Evolutionary conservation across 1,140 invertebrate genomes (phyloP), one percentile per base, ranked within the genome.

Genomic region (Atopsyche davidsoni): DNA sequence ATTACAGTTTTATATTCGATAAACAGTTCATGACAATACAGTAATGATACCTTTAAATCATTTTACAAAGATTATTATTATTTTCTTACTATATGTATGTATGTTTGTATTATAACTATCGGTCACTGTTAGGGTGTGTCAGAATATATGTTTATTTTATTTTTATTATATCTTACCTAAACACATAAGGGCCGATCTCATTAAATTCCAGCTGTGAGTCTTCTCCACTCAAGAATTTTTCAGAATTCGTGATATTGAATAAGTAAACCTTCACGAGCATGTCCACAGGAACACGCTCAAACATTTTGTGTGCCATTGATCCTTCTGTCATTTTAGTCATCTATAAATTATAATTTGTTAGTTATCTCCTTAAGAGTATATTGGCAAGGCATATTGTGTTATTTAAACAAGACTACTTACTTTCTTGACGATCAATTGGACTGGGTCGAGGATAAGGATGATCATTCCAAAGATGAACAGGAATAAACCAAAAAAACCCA

Each of bases 171-270:
- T n/a, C 76, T 78, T 70, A 90, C 87, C 82, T 80, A 68, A 92
- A 95, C 11, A 84, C 82, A 64, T 92, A 95, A 0, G 92, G 92
- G 0, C 92, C 92, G 16, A 87, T 65, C 77, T 95, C 84, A 53
- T 79, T 50, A 1, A 96, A 49, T 46, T 73, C 79, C 1, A 93
- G 66, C 59, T 85, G 87, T 35, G 69, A 60, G 39, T 84, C 84
- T 14, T 79, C 70, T 13, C 83, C 80, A 1, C 65, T 69, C 3
- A 83, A 59, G 65, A 92, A 91, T 36, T 79, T 79, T 0, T 80
- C 74, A 0, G 75, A 64, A 66, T 96, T 96, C 0, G 85, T 91
- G 4, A 93, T 75, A 63, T 94, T 91, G 63, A 92, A 95, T 55
- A 94, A 73, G 61, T 87, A 92, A 0, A 89, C 73, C 39, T 81